Evolutionary conservation across 92 coral and sea anemone genomes (phyloP).

Genomic region (Umimayanthus chanpuru): DNA sequence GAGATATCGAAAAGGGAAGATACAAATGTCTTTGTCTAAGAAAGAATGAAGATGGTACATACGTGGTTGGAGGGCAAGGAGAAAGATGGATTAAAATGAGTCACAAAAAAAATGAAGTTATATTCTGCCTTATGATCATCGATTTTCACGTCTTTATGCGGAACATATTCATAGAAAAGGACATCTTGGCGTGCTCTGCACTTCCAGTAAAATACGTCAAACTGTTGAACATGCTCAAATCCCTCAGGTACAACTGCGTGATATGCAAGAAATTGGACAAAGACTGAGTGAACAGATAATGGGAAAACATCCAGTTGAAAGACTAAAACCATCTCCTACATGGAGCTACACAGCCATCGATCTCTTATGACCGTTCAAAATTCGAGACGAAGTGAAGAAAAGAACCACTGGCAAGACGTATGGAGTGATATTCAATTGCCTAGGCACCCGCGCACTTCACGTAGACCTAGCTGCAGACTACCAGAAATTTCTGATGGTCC

Average conservation of each 20-base stretch:
- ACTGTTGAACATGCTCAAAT: background rate
- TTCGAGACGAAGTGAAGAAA: conserved; percentile 40
- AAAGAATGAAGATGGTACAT: too few relatives aligned
- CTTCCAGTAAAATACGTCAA: conserved; percentile 61
- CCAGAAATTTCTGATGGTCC: too few relatives aligned
- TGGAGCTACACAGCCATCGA: conserved; percentile 50
- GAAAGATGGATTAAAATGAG: conserved; percentile 58
- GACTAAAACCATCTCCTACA: conserved; percentile 47
- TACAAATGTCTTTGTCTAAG: too few relatives aligned
- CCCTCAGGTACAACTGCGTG: conserved; percentile 32
- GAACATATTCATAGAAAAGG: conserved; percentile 48
- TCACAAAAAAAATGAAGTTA: conserved; percentile 52
- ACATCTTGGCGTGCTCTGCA: conserved; percentile 56
- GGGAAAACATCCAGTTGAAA: conserved; percentile 41
- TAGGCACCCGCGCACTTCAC: conserved; percentile 55
- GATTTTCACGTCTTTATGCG: conserved; percentile 47
- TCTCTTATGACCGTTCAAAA: conserved; percentile 47
- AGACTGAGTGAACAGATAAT: conserved; percentile 20
- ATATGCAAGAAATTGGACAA: background rate
- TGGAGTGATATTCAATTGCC: conserved; percentile 48
- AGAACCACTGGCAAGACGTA: conserved; percentile 44
- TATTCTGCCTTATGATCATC: conserved; percentile 63
- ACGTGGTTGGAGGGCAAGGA: too few relatives aligned
- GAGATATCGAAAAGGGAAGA: too few relatives aligned
- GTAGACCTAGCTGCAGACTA: background rate